These are phyloP conservation scores for Ochropleura leucogaster DNA, from an alignment of 2,888 invertebrate genomes.

Conservation along the genomic window DNA sequence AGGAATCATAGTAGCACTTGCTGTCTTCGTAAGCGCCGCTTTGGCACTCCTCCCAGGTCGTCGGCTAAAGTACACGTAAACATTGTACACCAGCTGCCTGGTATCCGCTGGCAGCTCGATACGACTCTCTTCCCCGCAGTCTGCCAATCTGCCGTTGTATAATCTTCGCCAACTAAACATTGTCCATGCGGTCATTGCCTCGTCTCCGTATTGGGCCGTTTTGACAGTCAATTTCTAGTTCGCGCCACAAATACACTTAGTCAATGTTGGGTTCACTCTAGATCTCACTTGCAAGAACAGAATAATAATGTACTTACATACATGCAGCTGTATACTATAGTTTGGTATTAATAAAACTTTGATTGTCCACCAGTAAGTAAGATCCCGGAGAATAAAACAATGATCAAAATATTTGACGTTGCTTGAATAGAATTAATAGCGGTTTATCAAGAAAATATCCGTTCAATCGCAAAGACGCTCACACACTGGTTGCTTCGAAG, in stretches of 20 bases:
- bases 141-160: slow-evolving; percentile 81
- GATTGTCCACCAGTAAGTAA: neutral
- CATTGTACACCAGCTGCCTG: slow-evolving; percentile 87
- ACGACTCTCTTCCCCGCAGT: slow-evolving; percentile 78
- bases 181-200: slow-evolving; percentile 89
- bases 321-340: neutral
- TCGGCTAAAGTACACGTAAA: slow-evolving; percentile 86
- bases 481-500: slow-evolving; percentile 79
- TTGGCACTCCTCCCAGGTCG: slow-evolving; percentile 85
- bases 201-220: slow-evolving; percentile 89
- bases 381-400: slow-evolving; percentile 38
- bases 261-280: slow-evolving; percentile 22
- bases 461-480: slow-evolving; percentile 78
- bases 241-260: slow-evolving; percentile 35
- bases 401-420: slow-evolving; percentile 39
- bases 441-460: slow-evolving; percentile 73
- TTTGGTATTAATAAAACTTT: slow-evolving; percentile 18
- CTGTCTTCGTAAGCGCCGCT: slow-evolving; percentile 83
- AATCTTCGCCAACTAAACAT: slow-evolving; percentile 89
- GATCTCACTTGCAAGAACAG: slow-evolving; percentile 30
- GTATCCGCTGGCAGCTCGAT: slow-evolving; percentile 86
- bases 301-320: neutral
- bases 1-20: slow-evolving; percentile 87
- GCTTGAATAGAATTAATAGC: slow-evolving; percentile 33
- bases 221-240: slow-evolving; percentile 68